phyloP scores from a whole-genome alignment of 1,140 invertebrate genomes.

The Lordiphosa mommai region DNA sequence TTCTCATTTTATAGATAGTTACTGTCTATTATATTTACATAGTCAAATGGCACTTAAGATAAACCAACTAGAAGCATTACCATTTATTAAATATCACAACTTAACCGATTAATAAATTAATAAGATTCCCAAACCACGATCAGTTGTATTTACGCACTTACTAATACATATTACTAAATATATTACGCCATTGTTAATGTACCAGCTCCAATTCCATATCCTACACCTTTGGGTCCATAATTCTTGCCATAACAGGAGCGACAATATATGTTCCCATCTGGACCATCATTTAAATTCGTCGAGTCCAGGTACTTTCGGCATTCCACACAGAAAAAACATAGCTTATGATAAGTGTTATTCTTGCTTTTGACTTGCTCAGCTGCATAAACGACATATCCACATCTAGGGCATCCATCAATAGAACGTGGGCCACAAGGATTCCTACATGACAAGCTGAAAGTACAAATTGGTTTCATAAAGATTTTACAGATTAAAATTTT shows the following conservation, averaged over 20 bases:
- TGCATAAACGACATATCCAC: slow-evolving; percentile 93
- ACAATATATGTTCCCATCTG: slow-evolving; percentile 97
- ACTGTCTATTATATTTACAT: no score
- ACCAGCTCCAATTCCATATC: slow-evolving; percentile 92
- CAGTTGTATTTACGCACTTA: neutral
- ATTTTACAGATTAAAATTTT: no score
- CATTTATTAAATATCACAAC: no score
- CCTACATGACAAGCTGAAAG: slow-evolving; percentile 26
- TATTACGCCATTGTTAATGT: slow-evolving; percentile 86
- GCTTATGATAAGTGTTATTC: slow-evolving; percentile 95
- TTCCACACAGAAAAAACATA: slow-evolving; percentile 96
- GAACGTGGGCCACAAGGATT: slow-evolving; percentile 50
- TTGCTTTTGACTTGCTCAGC: slow-evolving; percentile 97
- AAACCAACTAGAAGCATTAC: no score
- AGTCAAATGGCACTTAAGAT: no score
- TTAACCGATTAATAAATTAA: no score
- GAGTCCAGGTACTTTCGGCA: slow-evolving; percentile 95
- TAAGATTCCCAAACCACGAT: no score
- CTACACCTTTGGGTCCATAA: slow-evolving; percentile 96
- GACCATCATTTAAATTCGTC: slow-evolving; percentile 94
- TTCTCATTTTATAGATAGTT: no score
- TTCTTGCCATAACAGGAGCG: slow-evolving; percentile 94
- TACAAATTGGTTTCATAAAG: no score
- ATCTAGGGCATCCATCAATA: slow-evolving; percentile 87
- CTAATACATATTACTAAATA: neutral